Evolutionary conservation across 2,888 invertebrate species (phyloP), one percentile per base, ranked within the genome.

Genomic region (Rhamnusium bicolor): DNA sequence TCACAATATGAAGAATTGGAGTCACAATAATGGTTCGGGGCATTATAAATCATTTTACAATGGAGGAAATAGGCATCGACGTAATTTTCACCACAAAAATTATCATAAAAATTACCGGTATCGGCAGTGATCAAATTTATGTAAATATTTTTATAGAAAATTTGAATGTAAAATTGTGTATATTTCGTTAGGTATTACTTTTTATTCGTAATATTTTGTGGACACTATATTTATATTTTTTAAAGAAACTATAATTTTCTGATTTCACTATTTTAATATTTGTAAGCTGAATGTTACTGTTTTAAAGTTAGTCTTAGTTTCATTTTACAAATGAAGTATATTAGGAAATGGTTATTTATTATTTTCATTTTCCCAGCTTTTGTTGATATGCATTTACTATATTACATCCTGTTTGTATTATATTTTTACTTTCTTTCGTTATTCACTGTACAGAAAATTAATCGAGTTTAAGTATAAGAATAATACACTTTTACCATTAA

Each of bases 1-100:
- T 75, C 90, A 91, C 74, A 90, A 89, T 77, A 84, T 87, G 49
- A 89, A 89, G 82, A 88, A 88, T 71, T 89, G 89, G 89, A 86
- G 84, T 77, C 87, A 84, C 47, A 82, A 81, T 63, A 84, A 83
- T 69, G 81, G 82, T 60, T 75, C 79, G 6, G 76, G 81, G 19
- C 80, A 83, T 73, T 83, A 85, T 76, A 85, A 86, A 70, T 81
- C 82, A 29, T 87, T 86, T 79, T 86, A 85, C 77, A 84, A 83
- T 73, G 80, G 80, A 10, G 81, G 79, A 24, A 82, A 82, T 75
- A 80, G 85, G 58, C 85, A 87, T 80, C 82, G 86, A 73, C 83
- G 85, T 62, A 85, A 84, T 74, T 87, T 86, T 69, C 85, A 86
- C 74, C 85, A 87, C 73, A 87, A 86, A 78, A 85, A 84, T 71